Evolutionary conservation across 2,113 vertebrate genomes (phyloP), one percentile per base, ranked within the genome.

Genomic region (Athene cunicularia): DNA sequence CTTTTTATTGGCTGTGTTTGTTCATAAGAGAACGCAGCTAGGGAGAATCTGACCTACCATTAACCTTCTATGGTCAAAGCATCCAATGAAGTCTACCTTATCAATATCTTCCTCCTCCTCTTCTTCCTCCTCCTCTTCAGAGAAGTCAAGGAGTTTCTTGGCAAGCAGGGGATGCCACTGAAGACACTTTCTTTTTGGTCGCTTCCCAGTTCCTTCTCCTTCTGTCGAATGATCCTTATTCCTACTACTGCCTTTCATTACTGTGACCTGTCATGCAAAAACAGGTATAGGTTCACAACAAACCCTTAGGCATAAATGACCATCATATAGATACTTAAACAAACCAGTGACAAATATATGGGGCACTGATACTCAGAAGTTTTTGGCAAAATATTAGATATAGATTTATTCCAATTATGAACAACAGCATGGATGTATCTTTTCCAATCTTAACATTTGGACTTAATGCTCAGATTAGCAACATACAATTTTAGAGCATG

Each of bases 131-230:
- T 99, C 99, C 92, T 99, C 99, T 97, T 99, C 99, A 59, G 99
- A 99, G 97, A 99, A 99, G 93, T 99, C 99, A 95, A 99, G 98
- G 62, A 99, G 98, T 97, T 99, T 99, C 97, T 99, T 99, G 96
- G 99, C 99, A 77, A 99, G 99, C 87, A 99, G 98, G 11, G 99
- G 99, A 98, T 99, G 99, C 99, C 99, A 99, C 98, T 99, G 99
- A 91, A 99, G 99, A 97, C 99, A 99, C 98, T 99, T 99, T 47
- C 99, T 98, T 97, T 99, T 99, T 93, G 99, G 99, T 88, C 99
- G 98, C 96, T 99, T 99, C 76, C 98, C 98, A 92, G 98, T 97
- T 94, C 99, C 98, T 98, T 99, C 99, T 94, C 98, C 99, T 97
- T 99, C 99, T 97, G 98, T 97, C 84, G 98, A 98, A 84, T 99